Conservation (phyloP, 2,113 vertebrate genomes). For the Eudyptes chrysolophus region DNA sequence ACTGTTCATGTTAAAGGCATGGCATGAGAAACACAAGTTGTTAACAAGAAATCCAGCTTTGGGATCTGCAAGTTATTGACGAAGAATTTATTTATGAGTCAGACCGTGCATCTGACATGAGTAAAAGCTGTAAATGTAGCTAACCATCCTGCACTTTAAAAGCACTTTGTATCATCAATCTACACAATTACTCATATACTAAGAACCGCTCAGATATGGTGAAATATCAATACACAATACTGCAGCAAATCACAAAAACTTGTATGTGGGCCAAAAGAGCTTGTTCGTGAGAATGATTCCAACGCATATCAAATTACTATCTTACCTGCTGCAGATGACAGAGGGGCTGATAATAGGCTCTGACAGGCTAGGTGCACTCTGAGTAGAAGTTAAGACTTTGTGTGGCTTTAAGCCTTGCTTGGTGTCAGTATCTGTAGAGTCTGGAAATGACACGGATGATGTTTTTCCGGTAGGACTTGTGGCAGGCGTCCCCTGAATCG, state of each 20-base stretch:
- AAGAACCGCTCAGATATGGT: neutral
- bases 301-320: neutral
- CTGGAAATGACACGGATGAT: constrained; percentile 82
- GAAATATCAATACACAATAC: neutral
- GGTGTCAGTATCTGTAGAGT: constrained; percentile 64
- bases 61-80: neutral
- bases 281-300: fast-evolving
- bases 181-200: neutral
- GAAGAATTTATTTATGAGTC: neutral
- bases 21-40: neutral
- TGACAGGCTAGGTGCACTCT: constrained; percentile 86
- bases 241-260: neutral
- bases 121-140: neutral
- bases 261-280: neutral
- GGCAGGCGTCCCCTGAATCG: constrained; percentile 82
- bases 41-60: neutral
- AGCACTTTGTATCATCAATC: neutral
- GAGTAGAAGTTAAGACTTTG: constrained; percentile 85
- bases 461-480: constrained; percentile 84
- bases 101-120: neutral
- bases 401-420: constrained; percentile 77
- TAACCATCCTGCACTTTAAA: neutral
- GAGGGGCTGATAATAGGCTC: constrained; percentile 74
- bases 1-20: neutral
- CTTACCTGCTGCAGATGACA: constrained; percentile 88